Percentiles rank a stretch among this genome's conserved stretches.
phyloP scores from a whole-genome alignment of 2,797 vertebrate genomes.

The Gallinago nigripennis region DNA sequence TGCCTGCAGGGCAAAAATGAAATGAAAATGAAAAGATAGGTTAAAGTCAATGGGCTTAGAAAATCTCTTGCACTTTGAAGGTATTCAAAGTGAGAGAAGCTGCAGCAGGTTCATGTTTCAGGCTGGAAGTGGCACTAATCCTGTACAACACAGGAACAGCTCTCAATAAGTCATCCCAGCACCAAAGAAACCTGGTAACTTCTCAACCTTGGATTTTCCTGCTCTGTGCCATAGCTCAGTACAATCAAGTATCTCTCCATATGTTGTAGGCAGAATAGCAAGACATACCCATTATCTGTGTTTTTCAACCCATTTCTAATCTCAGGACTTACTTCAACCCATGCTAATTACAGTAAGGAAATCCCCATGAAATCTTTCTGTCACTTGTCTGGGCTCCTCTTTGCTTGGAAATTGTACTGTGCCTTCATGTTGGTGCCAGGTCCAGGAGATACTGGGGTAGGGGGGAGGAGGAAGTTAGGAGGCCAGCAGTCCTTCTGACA shows the following conservation, averaged over 20 bases:
- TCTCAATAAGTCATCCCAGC: background rate
- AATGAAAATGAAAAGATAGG: background rate
- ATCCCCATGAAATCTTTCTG: background rate
- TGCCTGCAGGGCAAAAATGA: background rate
- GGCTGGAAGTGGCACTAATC: background rate
- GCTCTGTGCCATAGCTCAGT: background rate
- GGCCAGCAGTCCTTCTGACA: background rate
- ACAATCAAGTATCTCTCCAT: background rate
- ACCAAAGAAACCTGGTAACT: background rate
- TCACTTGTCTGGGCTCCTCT: background rate
- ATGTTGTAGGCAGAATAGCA: background rate
- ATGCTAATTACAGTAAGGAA: background rate
- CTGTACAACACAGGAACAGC: background rate
- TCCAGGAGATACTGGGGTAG: background rate
- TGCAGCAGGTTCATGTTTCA: background rate
- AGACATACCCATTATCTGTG: background rate
- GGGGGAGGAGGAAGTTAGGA: background rate
- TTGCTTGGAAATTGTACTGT: background rate
- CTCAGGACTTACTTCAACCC: background rate
- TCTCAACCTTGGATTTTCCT: background rate
- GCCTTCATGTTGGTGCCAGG: background rate
- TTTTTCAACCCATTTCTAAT: background rate
- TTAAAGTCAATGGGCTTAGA: background rate
- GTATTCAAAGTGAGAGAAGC: background rate
- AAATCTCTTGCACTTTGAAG: background rate